Conservation (phyloP, 1,140 invertebrate species). For the Drosophila guanche region DNA sequence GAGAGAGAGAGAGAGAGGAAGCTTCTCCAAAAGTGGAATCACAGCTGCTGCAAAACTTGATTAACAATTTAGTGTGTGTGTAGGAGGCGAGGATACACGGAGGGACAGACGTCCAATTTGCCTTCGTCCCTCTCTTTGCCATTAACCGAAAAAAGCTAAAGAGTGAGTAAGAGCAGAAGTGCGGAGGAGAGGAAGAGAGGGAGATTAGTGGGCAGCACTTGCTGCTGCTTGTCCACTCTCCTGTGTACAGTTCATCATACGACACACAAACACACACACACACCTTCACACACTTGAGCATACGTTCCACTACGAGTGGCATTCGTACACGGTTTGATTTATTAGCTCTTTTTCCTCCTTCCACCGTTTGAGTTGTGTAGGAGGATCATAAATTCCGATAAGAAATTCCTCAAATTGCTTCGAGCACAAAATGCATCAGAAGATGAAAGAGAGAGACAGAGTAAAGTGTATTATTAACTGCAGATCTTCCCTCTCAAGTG, state of each 20-base stretch:
- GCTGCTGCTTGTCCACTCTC: constrained; percentile 3
- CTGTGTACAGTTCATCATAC: constrained; percentile 26
- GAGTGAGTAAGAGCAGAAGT: not conserved
- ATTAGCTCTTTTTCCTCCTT: constrained; percentile 5
- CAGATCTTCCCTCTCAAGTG: not conserved
- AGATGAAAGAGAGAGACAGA: not conserved
- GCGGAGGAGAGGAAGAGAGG: not conserved
- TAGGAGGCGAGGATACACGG: constrained; percentile 38
- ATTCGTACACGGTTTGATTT: constrained; percentile 42
- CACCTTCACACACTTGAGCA: constrained; percentile 9
- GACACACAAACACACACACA: constrained; percentile 13
- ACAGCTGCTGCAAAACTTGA: constrained; percentile 74
- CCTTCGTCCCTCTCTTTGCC: constrained; percentile 8
- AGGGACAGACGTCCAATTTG: constrained; percentile 55
- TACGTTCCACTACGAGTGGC: constrained; percentile 27
- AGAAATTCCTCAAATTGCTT: constrained; percentile 42
- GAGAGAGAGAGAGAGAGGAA: not conserved
- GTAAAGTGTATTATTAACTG: not conserved
- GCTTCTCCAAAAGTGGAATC: constrained; percentile 51
- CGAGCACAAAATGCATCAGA: constrained; percentile 23
- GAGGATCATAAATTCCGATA: constrained; percentile 47
- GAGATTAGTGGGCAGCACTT: constrained; percentile 32
- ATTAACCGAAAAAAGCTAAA: constrained; percentile 6
- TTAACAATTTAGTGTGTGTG: constrained; percentile 73
- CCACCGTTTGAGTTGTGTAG: constrained; percentile 7